Evolutionary conservation across 2,113 vertebrate species (phyloP), one percentile per base, ranked within the genome.

Genomic region (Petromus typicus): DNA sequence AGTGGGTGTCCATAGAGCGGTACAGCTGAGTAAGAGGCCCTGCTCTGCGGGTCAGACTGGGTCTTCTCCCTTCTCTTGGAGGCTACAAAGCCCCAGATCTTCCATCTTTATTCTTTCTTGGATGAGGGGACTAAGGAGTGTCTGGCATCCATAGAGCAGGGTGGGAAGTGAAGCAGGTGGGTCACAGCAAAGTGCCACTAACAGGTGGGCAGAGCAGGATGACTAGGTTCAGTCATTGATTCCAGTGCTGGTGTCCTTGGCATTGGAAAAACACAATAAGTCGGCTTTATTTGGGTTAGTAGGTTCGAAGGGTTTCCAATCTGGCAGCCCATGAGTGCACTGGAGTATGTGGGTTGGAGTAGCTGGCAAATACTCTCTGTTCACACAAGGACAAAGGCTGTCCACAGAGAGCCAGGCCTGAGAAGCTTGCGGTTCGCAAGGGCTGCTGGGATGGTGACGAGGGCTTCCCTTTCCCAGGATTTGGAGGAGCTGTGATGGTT

Each of bases 331-430:
- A 34, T 25, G 18, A 94, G 9, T 63, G 59, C 75, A n/a, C 81
- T 64, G 63, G 66, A 85, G 27, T 48, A 11, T 43, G 40, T 14
- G 54, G 88, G 56, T 66, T 66, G 82, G 57, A 22, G 51, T 67
- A 90, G 32, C 66, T 95, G 89, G 34, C 45, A 80, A 80, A 40
- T 69, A 32, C 63, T 57, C 40, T 73, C 43, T n/a, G 22, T 69
- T 17, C 9, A 61, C 59, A 69, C n/a, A n/a, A 40, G 23, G 66
- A 94, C 83, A 86, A 90, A 94, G 48, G 40, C 27, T 90, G n/a
- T 85, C 78, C 63, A 23, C 6, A 57, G 71, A 78, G 43, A 61
- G 25, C 79, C 86, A 67, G n/a, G 86, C 51, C 82, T 27, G 48
- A 34, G 61, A 45, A 93, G 59, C 78, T 17, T 30, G 64, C 75